Base-by-base conservation (phyloP, 2,797 vertebrate genomes). In the Myotis myotis region DNA sequence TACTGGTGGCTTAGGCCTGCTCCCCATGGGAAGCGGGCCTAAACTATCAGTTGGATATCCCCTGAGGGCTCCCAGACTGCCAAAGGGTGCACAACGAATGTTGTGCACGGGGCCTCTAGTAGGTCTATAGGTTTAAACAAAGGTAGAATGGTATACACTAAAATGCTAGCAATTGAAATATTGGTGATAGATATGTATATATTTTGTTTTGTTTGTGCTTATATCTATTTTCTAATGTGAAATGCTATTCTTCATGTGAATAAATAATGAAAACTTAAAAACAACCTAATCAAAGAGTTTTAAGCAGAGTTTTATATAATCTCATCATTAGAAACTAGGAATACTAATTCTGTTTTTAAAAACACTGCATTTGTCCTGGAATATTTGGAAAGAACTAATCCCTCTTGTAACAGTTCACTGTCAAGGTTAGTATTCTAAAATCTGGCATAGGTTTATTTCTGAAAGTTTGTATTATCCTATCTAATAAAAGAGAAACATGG, bases 361-460 rank as follows among this genome's bases (percentile, higher is more conserved):
- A 84, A 66, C 64, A 91, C 12, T 53, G 0, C 81, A 75, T 82
- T 82, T 95, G 2, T 64, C 25, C 44, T 62, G 22, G 15, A 91
- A 71, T 79, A 91, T 66, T 76, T 68, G 74, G 23, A 83, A 53
- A 41, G 30, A 87, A 89, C 19, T 57, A 87, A 87, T 95, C 20
- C 23, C 15, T 87, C 44, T 84, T 94, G 25, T 80, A 96, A 57
- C 20, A 91, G 23, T 94, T 93, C 41, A 91, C 16, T 80, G 10
- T 81, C 36, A 81, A 89, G 22, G 16, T 93, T 86, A 94, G 30
- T 96, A 75, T 33, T 86, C 25, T 47, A 94, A 95, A 82, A 38
- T 78, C 33, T 93, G 57, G 49, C 44, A 90, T 41, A 74, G 2
- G 11, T 82, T 90, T 76, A 86, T 79, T 80, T 92, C 53, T 91